These are phyloP conservation scores for Macroramphosus scolopax DNA, from an alignment of 2,797 vertebrate genomes.

Conservation along the genomic window DNA sequence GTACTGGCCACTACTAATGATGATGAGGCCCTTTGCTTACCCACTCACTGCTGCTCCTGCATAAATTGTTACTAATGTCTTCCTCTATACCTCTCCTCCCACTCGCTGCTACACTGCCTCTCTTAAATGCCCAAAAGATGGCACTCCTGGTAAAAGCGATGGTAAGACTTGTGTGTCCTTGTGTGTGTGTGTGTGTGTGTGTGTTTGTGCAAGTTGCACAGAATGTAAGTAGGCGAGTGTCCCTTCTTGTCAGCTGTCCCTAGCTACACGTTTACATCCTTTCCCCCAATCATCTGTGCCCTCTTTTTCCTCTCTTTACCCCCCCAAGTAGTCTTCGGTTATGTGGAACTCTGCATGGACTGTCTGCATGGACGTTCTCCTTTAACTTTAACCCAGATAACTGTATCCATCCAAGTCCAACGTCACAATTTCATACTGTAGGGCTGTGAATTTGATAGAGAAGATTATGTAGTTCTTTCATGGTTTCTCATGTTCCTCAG, in stretches of 20 bases:
- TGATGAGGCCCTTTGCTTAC: constrained; percentile 18
- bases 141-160: constrained; percentile 92
- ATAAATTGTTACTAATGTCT: constrained; percentile 66
- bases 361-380: constrained; percentile 82
- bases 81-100: constrained; percentile 68
- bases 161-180: constrained; percentile 85
- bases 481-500: too few relatives aligned
- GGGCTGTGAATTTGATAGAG: background rate
- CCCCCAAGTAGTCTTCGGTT: constrained; percentile 53
- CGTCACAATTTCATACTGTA: constrained; percentile 4
- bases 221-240: constrained; percentile 17
- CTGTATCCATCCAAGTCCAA: constrained; percentile 24
- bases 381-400: constrained; percentile 47
- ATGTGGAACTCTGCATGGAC: constrained; percentile 85
- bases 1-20: constrained; percentile 9
- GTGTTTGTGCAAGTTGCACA: constrained; percentile 19
- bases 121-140: constrained; percentile 93
- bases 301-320: constrained; percentile 23
- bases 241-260: constrained; percentile 39
- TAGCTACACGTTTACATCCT: constrained; percentile 29
- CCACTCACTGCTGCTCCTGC: constrained; percentile 37
- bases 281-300: constrained; percentile 36
- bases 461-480: too few relatives aligned
- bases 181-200: constrained; percentile 41
- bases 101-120: constrained; percentile 82